Evolutionary conservation across 1,140 invertebrate species (phyloP), one percentile per base, ranked within the genome.

Genomic region (Matsumurasca onukii): DNA sequence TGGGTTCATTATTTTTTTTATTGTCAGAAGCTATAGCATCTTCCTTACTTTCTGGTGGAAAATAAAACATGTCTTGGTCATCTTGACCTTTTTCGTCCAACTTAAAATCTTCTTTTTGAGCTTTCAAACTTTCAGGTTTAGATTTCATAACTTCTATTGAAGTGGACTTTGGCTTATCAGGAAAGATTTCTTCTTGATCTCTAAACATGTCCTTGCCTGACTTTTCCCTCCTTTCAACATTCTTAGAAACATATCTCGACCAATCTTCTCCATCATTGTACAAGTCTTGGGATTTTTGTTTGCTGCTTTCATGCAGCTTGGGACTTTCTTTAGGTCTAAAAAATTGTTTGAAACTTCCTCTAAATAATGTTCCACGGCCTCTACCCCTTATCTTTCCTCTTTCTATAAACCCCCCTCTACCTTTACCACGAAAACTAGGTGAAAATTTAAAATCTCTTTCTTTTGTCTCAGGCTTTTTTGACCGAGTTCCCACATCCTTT

Each of bases 251-350:
- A 59, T 27, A 59, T 22, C 55, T 13, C 9, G 55, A 59, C 55
- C 55, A 59, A 29, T 59, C 55, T 59, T 59, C 55, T 29, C 30
- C 55, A 59, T 59, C 55, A 27, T 59, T 59, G 24, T 59, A 59
- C 3, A 59, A 24, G n/a, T 59, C 25, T 3, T 13, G 15, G 12
- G 15, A 27, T 59, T 27, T 59, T 22, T n/a, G n/a, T n/a, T n/a
- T n/a, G n/a, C n/a, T n/a, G n/a, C n/a, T n/a, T n/a, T n/a, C n/a
- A n/a, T n/a, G n/a, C n/a, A 24, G 30, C 13, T 22, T 15, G 9
- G 15, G 22, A 27, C 9, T 24, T 59, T 59, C 55, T 59, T 59
- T 22, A 3, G 55, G 15, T 29, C 55, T 59, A 5, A 27, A 59
- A 27, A 27, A 59, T 22, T 22, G 15, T 2, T 12, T n/a, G 30